These are phyloP conservation scores for Drosophila pseudotalamancana DNA, from an alignment of 2,888 invertebrate genomes.

Conservation along the genomic window DNA sequence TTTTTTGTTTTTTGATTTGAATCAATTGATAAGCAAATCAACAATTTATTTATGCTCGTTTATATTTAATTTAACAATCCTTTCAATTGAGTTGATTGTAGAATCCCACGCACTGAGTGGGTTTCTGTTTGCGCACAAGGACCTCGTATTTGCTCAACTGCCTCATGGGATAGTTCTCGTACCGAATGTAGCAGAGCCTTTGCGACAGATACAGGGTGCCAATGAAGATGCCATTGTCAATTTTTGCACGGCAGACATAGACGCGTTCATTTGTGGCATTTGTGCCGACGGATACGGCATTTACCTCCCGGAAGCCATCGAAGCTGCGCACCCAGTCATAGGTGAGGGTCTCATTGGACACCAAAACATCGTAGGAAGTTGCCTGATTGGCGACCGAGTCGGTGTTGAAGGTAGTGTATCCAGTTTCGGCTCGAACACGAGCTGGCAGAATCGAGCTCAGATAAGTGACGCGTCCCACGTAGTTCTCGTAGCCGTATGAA, in stretches of 20 bases:
- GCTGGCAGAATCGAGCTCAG: constrained; percentile 37
- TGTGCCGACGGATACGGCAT: constrained; percentile 47
- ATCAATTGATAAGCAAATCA: neutral
- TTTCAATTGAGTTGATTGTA: neutral
- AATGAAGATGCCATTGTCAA: constrained; percentile 32
- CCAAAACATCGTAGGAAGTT: constrained; percentile 25
- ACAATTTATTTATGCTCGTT: neutral
- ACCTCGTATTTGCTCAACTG: constrained; percentile 49
- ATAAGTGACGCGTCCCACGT: constrained; percentile 42
- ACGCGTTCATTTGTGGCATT: constrained; percentile 36
- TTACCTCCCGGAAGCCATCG: constrained; percentile 45
- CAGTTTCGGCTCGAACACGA: constrained; percentile 47
- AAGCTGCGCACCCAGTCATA: constrained; percentile 51
- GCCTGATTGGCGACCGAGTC: neutral
- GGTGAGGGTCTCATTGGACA: constrained; percentile 24
- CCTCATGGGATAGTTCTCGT: constrained; percentile 32
- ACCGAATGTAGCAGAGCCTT: constrained; percentile 37
- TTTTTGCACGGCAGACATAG: constrained; percentile 40
- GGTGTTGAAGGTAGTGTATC: constrained; percentile 33
- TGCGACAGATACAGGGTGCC: constrained; percentile 37
- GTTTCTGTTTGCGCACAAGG: constrained; percentile 16
- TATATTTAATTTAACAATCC: neutral
- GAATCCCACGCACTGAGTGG: neutral
- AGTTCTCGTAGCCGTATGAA: constrained; percentile 49
- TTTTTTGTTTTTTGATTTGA: neutral